Evolutionary conservation across 2,888 invertebrate species (phyloP).

Genomic region (Idaea dimidiata): DNA sequence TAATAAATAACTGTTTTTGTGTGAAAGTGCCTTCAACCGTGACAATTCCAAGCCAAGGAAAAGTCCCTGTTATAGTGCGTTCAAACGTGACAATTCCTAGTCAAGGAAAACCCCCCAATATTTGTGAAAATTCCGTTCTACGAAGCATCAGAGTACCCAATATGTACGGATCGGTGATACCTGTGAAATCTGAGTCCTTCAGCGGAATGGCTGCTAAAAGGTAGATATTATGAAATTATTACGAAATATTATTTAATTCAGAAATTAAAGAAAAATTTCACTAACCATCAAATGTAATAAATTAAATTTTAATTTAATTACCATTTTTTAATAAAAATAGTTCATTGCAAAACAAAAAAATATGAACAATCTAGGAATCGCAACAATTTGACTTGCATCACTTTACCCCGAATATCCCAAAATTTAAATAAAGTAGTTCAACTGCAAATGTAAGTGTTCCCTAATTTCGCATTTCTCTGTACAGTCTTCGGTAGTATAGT

Average conservation of each 20-base stretch:
- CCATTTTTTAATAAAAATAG: not conserved
- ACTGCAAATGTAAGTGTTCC: not conserved
- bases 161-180: conserved; percentile 71
- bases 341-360: not conserved
- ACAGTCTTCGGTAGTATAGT: conserved; percentile 1
- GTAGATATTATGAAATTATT: conserved; percentile 45
- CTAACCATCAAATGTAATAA: not conserved
- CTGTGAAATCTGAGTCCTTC: conserved; percentile 72
- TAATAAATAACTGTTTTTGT: conserved; percentile 35
- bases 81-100: conserved; percentile 20
- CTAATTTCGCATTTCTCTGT: not conserved
- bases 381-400: not conserved
- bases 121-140: conserved; percentile 55
- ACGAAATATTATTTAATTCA: conserved; percentile 22
- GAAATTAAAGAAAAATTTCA: not conserved
- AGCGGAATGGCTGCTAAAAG: conserved; percentile 74
- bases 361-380: not conserved
- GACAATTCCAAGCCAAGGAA: conserved; percentile 47
- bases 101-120: conserved; percentile 32
- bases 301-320: not conserved
- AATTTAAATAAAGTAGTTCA: not conserved
- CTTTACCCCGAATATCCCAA: not conserved
- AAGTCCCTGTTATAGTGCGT: conserved; percentile 27
- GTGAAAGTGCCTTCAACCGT: conserved; percentile 48
- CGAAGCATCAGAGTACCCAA: conserved; percentile 61